Base-by-base conservation (phyloP, 2,797 vertebrate genomes). In the Cynodonichthys magdalenae region DNA sequence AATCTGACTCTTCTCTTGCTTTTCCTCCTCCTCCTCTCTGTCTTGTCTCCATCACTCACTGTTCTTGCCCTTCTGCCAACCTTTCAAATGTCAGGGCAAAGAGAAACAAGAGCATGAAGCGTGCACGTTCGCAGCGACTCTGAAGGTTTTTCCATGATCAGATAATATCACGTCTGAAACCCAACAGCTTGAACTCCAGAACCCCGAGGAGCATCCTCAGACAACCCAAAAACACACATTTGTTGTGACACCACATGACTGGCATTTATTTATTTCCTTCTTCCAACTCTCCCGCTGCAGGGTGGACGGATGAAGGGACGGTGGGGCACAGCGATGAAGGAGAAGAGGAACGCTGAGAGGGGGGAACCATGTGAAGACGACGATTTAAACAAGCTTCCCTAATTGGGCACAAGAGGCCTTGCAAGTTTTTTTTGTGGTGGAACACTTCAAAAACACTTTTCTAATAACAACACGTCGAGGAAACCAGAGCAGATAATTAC, bases 351-450 rank as follows among this genome's bases (percentile, higher is more conserved):
- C 60, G 69, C 79, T 74, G 72, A 71, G 69, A 63, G 71, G 68
- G 63, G 71, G 62, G 71, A 81, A 62, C 59, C 75, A 63, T 77
- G 82, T 77, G 77, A 85, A 29, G 61, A 15, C 27, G 39, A 63
- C 15, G 15, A 62, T 75, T 90, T 83, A 85, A 84, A 89, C 71
- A 79, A 61, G 77, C 66, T 75, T 74, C 61, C 24, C 82, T 90
- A 90, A 91, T 90, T 91, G 85, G 88, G 68, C 90, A 91, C 87
- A 56, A 81, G 90, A 90, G 88, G 80, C 70, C 77, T 81, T 51
- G 7, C 50, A 75, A 84, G 78, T 87, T 24, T 24, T 24, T 24
- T 88, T 83, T 69, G 84, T 66, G 45, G 71, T 44, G 19, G 74
- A 84, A 74, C 51, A 78, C 74, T 88, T 86, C 75, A 84, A 71